These are phyloP conservation scores for Agonopterix alstromeriana DNA, from an alignment of 2,888 invertebrate genomes.

Conservation along the genomic window DNA sequence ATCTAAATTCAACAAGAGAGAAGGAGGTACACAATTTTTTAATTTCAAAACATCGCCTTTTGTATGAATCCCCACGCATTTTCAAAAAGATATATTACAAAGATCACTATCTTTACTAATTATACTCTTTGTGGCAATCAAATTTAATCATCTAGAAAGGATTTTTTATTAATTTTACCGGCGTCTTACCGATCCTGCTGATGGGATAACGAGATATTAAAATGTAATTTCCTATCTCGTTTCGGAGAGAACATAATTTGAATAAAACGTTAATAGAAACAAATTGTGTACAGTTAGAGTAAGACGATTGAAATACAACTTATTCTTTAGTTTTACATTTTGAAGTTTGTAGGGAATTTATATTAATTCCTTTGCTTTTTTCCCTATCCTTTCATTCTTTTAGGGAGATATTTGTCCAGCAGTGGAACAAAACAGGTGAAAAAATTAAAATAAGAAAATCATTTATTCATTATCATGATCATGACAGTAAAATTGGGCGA, in stretches of 20 bases:
- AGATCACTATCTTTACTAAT: slow-evolving; percentile 37
- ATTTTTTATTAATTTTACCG: slow-evolving; percentile 22
- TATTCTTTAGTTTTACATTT: too few relatives aligned
- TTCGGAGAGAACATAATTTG: neutral
- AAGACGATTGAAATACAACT: neutral
- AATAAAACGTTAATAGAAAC: too few relatives aligned
- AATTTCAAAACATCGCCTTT: neutral
- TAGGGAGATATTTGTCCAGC: too few relatives aligned
- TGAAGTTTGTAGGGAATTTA: too few relatives aligned
- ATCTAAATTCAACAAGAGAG: neutral
- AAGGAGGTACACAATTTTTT: neutral
- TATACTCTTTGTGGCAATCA: slow-evolving; percentile 42
- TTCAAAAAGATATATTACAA: slow-evolving; percentile 14
- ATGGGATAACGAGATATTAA: slow-evolving; percentile 37
- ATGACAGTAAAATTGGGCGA: too few relatives aligned
- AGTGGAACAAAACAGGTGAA: too few relatives aligned
- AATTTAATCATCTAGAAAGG: slow-evolving; percentile 48
- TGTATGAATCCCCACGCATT: slow-evolving; percentile 7
- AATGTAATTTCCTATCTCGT: slow-evolving; percentile 21
- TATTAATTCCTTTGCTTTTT: too few relatives aligned
- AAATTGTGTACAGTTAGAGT: neutral
- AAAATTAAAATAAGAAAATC: too few relatives aligned
- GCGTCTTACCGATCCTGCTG: slow-evolving; percentile 24
- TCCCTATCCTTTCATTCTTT: too few relatives aligned
- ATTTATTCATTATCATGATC: too few relatives aligned